Base-by-base conservation (phyloP, 2,797 vertebrate species). In the Nannoperca obscura region DNA sequence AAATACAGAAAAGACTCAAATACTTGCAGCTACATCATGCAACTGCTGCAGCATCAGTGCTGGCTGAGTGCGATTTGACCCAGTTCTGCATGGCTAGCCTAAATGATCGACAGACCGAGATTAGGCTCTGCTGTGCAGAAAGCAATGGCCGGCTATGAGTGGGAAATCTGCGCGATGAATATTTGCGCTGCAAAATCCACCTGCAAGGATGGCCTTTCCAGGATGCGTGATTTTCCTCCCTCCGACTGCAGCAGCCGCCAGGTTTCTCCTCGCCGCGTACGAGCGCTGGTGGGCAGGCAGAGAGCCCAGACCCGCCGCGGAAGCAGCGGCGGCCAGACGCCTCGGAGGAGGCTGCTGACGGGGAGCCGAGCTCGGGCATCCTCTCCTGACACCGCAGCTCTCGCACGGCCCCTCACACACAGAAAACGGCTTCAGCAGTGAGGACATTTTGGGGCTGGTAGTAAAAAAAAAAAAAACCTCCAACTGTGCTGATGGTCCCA, bases 181-280 rank as follows among this genome's bases (percentile, higher is more conserved):
- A 15, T 10, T 0, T 58, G 66, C n/a, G 20, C 49, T 30, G 30
- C 27, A 61, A 42, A 49, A 71, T 60, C n/a, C 74, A 96, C 95
- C 96, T 92, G 94, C 95, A 32, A 95, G 91, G 38, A 95, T 96
- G 40, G 95, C 94, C 76, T 95, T 96, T 49, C 94, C 93, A 0
- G 92, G 94, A 77, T 95, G 94, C 2, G 95, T 96, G 38, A 93
- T 75, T 81, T 90, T 94, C 80, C 87, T 89, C 20, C 92, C 94
- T 46, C 92, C 94, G 44, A 92, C 58, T 0, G 95, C 94, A 2
- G 95, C 94, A 1, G 94, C 94, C 14, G 95, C 91, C 74, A 93
- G 84, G 66, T 78, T 86, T 59, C 94, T 91, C 64, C 87, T 93
- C 2, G 87, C 89, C 67, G 90, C 81, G 78, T 75, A 84, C 2